A percentile compares a stretch with the other conserved stretches of the same genome.
phyloP scores from a whole-genome alignment of 1,140 invertebrate species.

The Bombus waltoni region DNA sequence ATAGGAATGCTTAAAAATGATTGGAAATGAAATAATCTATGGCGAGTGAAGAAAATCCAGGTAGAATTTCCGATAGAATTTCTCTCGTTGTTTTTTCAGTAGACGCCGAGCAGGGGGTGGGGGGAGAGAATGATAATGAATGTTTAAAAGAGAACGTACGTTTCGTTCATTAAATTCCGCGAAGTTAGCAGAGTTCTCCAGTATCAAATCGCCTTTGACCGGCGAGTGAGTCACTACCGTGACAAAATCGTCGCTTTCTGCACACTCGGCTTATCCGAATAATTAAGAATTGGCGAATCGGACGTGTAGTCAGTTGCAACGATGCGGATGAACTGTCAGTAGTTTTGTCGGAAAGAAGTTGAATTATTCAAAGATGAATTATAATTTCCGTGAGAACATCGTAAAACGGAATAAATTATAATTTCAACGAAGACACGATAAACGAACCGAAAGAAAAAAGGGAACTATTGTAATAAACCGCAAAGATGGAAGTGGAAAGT shows the following conservation, averaged over 20 bases:
- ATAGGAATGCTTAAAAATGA: not conserved
- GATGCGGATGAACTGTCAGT: not conserved
- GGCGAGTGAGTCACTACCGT: not conserved
- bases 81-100: not conserved
- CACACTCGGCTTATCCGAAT: not conserved
- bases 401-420: not conserved
- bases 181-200: not conserved
- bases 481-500: not conserved
- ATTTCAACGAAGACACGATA: not conserved
- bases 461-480: too few relatives aligned
- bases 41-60: not conserved
- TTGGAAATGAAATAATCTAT: not conserved
- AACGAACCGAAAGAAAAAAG: too few relatives aligned
- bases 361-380: not conserved
- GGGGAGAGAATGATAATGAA: not conserved
- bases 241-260: not conserved
- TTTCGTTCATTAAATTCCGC: not conserved
- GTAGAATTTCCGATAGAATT: too few relatives aligned
- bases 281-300: not conserved
- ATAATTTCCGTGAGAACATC: not conserved
- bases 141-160: not conserved
- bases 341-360: too few relatives aligned
- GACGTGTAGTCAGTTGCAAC: not conserved
- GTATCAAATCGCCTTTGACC: not conserved
- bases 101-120: too few relatives aligned